Evolutionary conservation across 2,113 vertebrate genomes (phyloP), one percentile per base, ranked within the genome.

Genomic region (Nesoenas mayeri): DNA sequence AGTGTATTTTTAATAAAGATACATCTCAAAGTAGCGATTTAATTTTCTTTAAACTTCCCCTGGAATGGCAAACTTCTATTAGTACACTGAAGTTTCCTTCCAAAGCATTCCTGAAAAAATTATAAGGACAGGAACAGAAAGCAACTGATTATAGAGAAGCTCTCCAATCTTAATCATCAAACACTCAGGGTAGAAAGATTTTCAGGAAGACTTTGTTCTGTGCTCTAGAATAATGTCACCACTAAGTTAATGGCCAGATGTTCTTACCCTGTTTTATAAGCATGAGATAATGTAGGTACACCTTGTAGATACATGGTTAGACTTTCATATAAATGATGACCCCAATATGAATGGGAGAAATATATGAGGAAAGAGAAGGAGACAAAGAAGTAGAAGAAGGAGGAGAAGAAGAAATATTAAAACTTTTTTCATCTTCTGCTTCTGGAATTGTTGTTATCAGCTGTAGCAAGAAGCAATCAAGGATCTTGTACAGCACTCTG

Each of bases 331-430:
- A 57, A 47, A 15, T 36, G 4, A 44, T 60, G 40, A n/a, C 4
- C 62, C 17, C 34, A 5, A 15, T 12, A 19, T 4, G 10, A 54
- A 60, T 18, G 4, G 2, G 22, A 9, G 1, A 72, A 65, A 51
- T 7, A n/a, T 1, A 7, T 1, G 10, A 5, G 28, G 2, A 4
- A 13, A 19, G 32, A 8, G 36, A 24, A 67, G 34, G 38, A n/a
- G 5, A 16, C 47, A 11, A 13, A 47, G 5, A 13, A 9, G 13
- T 57, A 7, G 18, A 50, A 32, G 13, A 15, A 51, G 12, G 44
- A 44, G 44, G 44, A 44, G 44, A 7, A 24, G 9, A 14, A 5
- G 3, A 22, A 31, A 4, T 53, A 42, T 9, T n/a, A 66, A 20
- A 51, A 11, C 6, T 42, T 64, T 0, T 65, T 87, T 71, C 10